Conservation (phyloP, 2,113 vertebrate genomes). For the Axis porcinus region DNA sequence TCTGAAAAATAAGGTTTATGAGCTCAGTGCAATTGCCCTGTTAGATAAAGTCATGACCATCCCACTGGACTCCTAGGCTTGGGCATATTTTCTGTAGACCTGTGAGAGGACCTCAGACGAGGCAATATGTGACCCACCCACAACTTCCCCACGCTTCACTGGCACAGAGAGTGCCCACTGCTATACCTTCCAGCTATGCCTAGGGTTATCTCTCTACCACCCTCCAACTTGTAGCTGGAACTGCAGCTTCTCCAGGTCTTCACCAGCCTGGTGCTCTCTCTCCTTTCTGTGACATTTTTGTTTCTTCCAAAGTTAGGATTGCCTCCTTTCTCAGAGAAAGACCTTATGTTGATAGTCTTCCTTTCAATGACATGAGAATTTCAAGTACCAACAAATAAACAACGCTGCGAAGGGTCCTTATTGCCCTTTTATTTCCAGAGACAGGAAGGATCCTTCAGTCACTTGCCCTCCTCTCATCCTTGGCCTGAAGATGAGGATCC, state of each 20-base stretch:
- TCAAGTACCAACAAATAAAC: not conserved
- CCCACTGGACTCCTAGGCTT: too few relatives aligned
- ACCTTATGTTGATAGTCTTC: not conserved
- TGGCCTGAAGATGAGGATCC: not conserved
- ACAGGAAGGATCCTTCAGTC: not conserved
- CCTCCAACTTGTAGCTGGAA: not conserved
- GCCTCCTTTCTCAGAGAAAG: not conserved
- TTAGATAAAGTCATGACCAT: not conserved
- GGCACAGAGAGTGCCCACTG: accelerated
- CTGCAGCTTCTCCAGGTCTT: not conserved
- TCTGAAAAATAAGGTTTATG: not conserved
- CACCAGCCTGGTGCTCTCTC: not conserved
- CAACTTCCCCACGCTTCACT: not conserved
- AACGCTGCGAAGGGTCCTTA: not conserved
- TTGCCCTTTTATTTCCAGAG: not conserved
- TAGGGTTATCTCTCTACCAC: not conserved
- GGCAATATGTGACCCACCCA: not conserved
- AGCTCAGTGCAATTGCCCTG: not conserved
- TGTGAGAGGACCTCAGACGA: not conserved
- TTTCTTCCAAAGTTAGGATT: not conserved
- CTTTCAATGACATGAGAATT: not conserved
- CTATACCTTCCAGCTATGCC: not conserved
- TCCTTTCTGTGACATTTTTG: not conserved
- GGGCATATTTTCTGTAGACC: not conserved
- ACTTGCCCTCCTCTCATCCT: not conserved